Evolutionary conservation across 2,113 vertebrate species (phyloP), one percentile per base, ranked within the genome.

Genomic region (Dipodomys spectabilis): DNA sequence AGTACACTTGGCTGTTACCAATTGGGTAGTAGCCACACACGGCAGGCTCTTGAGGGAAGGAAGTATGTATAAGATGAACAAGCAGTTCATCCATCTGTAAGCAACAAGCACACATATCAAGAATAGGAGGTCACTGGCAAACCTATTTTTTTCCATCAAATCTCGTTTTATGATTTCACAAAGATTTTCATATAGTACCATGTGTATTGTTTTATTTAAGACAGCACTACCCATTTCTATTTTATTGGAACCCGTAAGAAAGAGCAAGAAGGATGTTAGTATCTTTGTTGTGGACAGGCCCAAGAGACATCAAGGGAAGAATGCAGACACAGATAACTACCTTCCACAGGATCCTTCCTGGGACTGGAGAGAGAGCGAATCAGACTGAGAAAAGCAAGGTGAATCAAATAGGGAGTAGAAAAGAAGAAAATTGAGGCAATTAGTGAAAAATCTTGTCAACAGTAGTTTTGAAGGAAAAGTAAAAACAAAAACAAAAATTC

Each of bases 401-500:
- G 49, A 79, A 71, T 45, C 71, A 89, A 78, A 89, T 12, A 77
- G 65, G 25, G 30, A 45, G 19, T 32, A 53, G 18, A 57, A 90
- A 27, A 81, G 39, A 83, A 83, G 10, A 71, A 86, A 83, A 88
- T 32, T 49, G 49, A 82, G 22, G 67, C 27, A 94, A 80, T 79
- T 57, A 91, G 74, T 23, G 16, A 62, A 62, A 62, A 62, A 62
- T 73, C 91, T 35, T 75, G 65, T 91, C 39, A 93, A 74, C 49
- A 87, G 18, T 75, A 25, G 25, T 86, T 20, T 79, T 77, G 32
- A 94, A 89, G 22, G 57, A 90, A 73, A 49, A 88, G 6, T 45
- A 93, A 57, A 88, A 44, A 82, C n/a, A 78, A 79, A 30, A 71
- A 65, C 73, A 69, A 77, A 82, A 86, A 80, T 73, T 49, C 49